A percentile compares a stretch with the other conserved stretches of the same genome.
These are phyloP conservation scores for Drosophila dunni DNA, from an alignment of 1,140 invertebrate species.

Conservation along the genomic window DNA sequence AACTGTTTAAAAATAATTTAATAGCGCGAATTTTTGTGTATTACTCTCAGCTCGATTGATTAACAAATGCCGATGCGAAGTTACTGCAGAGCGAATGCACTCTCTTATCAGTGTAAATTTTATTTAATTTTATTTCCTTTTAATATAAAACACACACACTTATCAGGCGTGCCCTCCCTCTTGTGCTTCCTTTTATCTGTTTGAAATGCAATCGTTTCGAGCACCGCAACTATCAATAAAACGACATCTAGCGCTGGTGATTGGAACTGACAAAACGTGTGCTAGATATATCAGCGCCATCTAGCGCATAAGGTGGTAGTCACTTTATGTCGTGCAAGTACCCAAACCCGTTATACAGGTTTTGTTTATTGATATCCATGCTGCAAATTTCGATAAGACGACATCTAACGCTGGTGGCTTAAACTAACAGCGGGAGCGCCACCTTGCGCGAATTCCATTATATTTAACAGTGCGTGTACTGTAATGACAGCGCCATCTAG, in stretches of 20 bases:
- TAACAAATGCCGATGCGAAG: background rate
- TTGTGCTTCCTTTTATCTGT: background rate
- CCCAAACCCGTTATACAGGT: no score
- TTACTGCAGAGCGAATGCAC: background rate
- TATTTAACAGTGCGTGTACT: no score
- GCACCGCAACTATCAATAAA: background rate
- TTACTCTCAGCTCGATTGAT: background rate
- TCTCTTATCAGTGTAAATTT: background rate
- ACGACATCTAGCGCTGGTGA: no score
- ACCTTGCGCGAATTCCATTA: no score
- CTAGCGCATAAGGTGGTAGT: no score
- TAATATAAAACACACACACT: background rate
- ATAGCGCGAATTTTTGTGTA: background rate
- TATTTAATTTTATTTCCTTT: no score
- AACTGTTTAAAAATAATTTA: background rate
- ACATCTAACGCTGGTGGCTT: no score
- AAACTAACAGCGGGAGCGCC: no score
- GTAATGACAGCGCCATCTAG: no score
- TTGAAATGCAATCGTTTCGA: background rate
- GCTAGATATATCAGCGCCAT: no score
- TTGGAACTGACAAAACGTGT: no score
- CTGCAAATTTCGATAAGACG: background rate
- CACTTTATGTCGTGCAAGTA: no score
- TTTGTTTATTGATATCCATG: conserved; percentile 11
- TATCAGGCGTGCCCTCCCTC: background rate